Conservation (phyloP, 1,140 invertebrate genomes). For the Helicoverpa armigera region DNA sequence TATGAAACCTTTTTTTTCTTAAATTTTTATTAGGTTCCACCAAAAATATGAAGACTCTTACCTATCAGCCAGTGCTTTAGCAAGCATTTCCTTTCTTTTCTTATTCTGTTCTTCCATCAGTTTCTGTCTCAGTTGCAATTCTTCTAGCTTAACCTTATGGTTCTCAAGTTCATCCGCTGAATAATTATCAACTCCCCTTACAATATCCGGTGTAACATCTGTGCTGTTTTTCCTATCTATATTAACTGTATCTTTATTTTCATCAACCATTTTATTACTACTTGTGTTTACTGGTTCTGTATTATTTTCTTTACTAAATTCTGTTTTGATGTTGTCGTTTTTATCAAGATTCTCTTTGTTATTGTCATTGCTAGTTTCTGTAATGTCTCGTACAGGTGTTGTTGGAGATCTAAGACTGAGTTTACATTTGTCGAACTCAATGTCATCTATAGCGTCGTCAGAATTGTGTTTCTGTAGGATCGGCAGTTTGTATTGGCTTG, state of each 20-base stretch:
- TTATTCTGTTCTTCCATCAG: conserved; percentile 93
- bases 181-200: conserved; percentile 74
- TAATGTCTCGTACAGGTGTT: conserved; percentile 49
- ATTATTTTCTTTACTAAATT: conserved; percentile 46
- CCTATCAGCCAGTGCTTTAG: conserved; percentile 91
- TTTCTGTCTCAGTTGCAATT: conserved; percentile 90
- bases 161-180: conserved; percentile 74
- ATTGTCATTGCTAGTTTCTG: conserved; percentile 49
- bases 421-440: conserved; percentile 78
- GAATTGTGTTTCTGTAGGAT: conserved; percentile 63
- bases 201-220: conserved; percentile 71
- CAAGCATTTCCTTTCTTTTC: conserved; percentile 90
- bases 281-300: conserved; percentile 32
- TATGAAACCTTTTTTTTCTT: neutral
- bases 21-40: too few species aligned
- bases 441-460: conserved; percentile 71
- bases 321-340: conserved; percentile 38
- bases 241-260: conserved; percentile 53
- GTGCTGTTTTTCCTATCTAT: conserved; percentile 62
- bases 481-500: conserved; percentile 64
- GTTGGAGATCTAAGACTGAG: conserved; percentile 71
- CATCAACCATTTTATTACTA: conserved; percentile 50
- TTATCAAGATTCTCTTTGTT: conserved; percentile 54
- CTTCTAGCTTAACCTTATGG: conserved; percentile 86
- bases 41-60: conserved; percentile 62